Evolutionary conservation across 2,113 vertebrate genomes (phyloP).

Genomic region (Gambusia holbrooki): DNA sequence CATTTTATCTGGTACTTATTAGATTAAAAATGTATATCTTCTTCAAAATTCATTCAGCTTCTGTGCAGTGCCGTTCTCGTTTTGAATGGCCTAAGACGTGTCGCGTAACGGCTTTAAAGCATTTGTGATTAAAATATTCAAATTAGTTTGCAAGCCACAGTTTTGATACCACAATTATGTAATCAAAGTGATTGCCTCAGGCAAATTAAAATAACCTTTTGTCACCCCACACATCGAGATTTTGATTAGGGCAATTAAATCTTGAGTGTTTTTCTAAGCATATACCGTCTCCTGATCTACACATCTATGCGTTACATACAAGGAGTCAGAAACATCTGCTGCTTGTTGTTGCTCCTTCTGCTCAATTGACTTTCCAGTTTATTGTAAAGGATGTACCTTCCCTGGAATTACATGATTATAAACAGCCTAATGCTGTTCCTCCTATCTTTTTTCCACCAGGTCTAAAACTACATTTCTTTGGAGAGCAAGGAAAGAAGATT

Average conservation of each 20-base stretch:
- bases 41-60: conserved; percentile 53
- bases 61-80: background rate
- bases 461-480: background rate
- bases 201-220: conserved; percentile 67
- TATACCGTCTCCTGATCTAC: conserved; percentile 20
- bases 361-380: conserved; percentile 7
- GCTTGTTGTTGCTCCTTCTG: conserved; percentile 19
- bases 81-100: conserved; percentile 44
- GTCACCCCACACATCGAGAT: conserved; percentile 62
- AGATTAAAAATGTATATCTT: conserved; percentile 62
- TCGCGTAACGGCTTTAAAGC: conserved; percentile 17
- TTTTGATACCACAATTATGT: conserved; percentile 51
- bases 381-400: conserved; percentile 8
- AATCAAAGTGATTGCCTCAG: conserved; percentile 64
- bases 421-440: background rate
- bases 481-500: background rate
- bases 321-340: conserved; percentile 21
- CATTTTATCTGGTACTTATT: conserved; percentile 62
- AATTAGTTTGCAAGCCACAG: conserved; percentile 56
- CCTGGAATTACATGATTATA: background rate
- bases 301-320: conserved; percentile 20
- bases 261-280: conserved; percentile 43
- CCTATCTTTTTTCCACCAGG: background rate
- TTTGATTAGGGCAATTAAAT: conserved; percentile 71
- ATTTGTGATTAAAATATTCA: conserved; percentile 60